Percentiles rank a stretch among this genome's conserved stretches.
Evolutionary conservation across 2,797 vertebrate genomes (phyloP).

Genomic region (Tokudaia muenninki): DNA sequence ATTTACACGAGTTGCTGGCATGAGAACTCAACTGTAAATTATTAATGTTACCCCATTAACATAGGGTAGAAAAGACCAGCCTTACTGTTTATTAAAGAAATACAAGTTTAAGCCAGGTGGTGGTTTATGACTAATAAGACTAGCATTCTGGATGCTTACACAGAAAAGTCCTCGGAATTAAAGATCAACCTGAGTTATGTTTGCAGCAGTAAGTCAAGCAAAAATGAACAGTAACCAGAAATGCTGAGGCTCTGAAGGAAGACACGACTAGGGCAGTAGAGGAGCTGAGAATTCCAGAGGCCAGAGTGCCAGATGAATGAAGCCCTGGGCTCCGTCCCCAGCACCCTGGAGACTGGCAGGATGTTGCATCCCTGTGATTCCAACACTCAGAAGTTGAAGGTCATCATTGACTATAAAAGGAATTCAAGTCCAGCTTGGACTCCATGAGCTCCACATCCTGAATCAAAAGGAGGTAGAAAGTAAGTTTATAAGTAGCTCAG

Average conservation of each 20-base stretch:
- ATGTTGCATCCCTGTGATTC: neutral
- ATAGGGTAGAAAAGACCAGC: neutral
- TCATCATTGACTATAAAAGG: neutral
- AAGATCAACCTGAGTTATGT: neutral
- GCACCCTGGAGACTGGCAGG: no score
- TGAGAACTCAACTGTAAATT: constrained; percentile 33
- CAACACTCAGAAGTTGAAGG: neutral
- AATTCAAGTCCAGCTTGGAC: neutral
- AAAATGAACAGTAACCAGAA: constrained; percentile 32
- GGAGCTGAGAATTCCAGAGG: neutral
- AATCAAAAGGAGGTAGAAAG: neutral
- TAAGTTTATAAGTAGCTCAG: neutral
- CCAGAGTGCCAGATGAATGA: neutral
- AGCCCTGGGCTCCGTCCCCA: neutral
- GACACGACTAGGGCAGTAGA: neutral
- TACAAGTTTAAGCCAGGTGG: neutral
- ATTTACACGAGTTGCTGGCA: constrained; percentile 15
- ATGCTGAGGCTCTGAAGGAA: neutral
- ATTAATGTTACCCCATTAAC: neutral
- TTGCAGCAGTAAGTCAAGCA: neutral
- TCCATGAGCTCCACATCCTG: neutral
- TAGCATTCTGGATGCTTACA: neutral
- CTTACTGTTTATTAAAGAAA: constrained; percentile 58
- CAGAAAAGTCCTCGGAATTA: neutral
- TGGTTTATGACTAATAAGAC: neutral